Percentiles rank a stretch among this genome's conserved stretches.
Evolutionary conservation across 2,113 vertebrate genomes (phyloP).

Genomic region (Tamias sibiricus): DNA sequence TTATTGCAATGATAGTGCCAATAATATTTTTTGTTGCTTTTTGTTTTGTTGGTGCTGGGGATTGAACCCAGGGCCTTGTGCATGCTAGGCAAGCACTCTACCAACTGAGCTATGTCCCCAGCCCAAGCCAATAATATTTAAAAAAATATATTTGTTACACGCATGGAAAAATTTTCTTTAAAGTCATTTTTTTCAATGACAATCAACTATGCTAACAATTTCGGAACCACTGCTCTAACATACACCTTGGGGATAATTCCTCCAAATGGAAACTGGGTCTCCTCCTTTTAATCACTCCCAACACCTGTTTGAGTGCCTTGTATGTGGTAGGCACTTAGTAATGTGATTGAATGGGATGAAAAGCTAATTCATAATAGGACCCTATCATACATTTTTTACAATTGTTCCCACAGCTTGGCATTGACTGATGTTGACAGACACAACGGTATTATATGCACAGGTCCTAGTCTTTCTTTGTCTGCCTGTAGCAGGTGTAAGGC

Average conservation of each 20-base stretch:
- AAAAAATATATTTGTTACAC: slow-evolving; percentile 20
- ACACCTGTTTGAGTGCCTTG: slow-evolving; percentile 76
- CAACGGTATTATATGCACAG: slow-evolving; percentile 47
- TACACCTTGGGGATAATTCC: slow-evolving; percentile 5
- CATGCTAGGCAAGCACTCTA: no score
- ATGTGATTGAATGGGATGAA: slow-evolving; percentile 72
- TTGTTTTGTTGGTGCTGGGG: no score
- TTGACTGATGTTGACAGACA: slow-evolving; percentile 78
- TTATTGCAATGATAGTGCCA: background rate
- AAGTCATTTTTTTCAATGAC: slow-evolving; percentile 15
- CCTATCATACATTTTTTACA: slow-evolving; percentile 73
- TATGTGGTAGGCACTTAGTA: slow-evolving; percentile 70
- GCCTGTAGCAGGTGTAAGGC: slow-evolving; percentile 76
- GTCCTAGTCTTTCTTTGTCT: slow-evolving; percentile 50
- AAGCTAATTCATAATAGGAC: slow-evolving; percentile 72
- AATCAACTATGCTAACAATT: background rate
- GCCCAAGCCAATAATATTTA: no score
- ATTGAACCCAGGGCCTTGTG: no score
- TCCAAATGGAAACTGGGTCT: slow-evolving; percentile 28
- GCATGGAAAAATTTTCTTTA: slow-evolving; percentile 42
- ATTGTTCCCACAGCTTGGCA: slow-evolving; percentile 73
- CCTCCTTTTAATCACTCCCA: slow-evolving; percentile 44
- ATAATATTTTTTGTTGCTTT: slow-evolving; percentile 27
- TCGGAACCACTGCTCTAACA: background rate
- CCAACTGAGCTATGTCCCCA: no score